Conservation (phyloP, 2,797 vertebrate species). For the Scomberomorus guttatus region DNA sequence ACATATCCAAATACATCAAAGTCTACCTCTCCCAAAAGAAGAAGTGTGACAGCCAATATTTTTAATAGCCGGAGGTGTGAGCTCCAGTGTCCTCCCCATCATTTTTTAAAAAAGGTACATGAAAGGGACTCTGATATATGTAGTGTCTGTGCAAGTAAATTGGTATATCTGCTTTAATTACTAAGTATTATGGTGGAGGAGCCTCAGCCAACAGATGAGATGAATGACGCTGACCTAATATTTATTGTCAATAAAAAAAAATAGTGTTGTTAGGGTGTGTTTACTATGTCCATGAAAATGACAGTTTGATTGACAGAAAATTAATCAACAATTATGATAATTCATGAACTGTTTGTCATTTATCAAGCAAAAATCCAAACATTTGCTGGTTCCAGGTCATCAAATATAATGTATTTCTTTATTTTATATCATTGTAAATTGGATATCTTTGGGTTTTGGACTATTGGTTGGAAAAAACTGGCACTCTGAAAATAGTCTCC, state of each 20-base stretch:
- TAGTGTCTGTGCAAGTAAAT: constrained; percentile 46
- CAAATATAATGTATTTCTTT: background rate
- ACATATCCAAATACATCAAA: constrained; percentile 81
- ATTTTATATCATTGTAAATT: no score
- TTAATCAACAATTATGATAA: background rate
- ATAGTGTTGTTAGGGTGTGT: background rate
- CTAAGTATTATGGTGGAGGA: constrained; percentile 41
- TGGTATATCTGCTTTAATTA: constrained; percentile 46
- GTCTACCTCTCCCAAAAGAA: constrained; percentile 65
- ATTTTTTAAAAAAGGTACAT: constrained; percentile 34
- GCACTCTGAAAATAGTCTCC: background rate
- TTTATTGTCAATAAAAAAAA: background rate
- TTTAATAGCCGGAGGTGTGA: constrained; percentile 64
- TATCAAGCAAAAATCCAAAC: background rate
- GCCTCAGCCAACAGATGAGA: constrained; percentile 41
- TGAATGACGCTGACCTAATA: constrained; percentile 20
- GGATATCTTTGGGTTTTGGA: background rate
- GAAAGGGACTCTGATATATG: constrained; percentile 46
- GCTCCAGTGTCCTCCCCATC: constrained; percentile 52
- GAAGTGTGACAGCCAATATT: constrained; percentile 66
- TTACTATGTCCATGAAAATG: background rate
- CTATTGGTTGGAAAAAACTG: background rate
- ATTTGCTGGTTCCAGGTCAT: background rate
- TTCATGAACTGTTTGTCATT: background rate
- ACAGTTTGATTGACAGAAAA: background rate